Base-by-base conservation (phyloP, 2,888 invertebrate species). In the Holacanthella duospinosa region DNA sequence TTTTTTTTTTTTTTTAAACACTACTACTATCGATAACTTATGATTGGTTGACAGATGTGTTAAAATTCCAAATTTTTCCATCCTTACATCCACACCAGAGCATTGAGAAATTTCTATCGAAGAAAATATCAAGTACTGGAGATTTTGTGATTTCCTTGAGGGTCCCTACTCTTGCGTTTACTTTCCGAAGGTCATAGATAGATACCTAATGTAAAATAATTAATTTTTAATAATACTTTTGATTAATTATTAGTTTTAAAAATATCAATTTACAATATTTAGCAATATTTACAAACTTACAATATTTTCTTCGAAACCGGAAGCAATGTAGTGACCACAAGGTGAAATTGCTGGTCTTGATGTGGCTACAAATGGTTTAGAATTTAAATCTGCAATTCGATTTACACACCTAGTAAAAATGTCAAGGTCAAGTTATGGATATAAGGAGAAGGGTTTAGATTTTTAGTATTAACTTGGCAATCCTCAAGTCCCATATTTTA, bases 281-380 rank as follows among this genome's bases (percentile, higher is more conserved):
- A 26, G 9, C n/a, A 12, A 9, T n/a, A 6, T 25, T 29, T 25
- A 25, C 24, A n/a, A n/a, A 25, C 44, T 65, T 69, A 72, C 72
- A 27, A 54, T 48, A 43, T 68, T 65, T 19, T 70, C 71, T 57
- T 72, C 72, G 43, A 66, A 69, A 43, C 72, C 71, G n/a, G 67
- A 65, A n/a, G 64, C 66, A 62, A 72, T 70, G 44, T 71, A 72
- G 2, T 70, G 64, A 1, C 72, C 72, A 55, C 72, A 72, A 1
- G 72, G 70, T 26, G 67, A 68, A 1, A 72, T 26, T 12, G 65
- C 59, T 16, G 71, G 70, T 44, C 70, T 61, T 19, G 70, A 59
- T 1, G 63, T 65, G 44, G 70, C 60, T 0, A 69, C 66, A 55
- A 69, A 69, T 1, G 43, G 24, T 2, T 65, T 60, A n/a, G 61